These are phyloP conservation scores for Rhabditophanes sp. DNA, from an alignment of 2,888 invertebrate genomes.

Conservation along the genomic window DNA sequence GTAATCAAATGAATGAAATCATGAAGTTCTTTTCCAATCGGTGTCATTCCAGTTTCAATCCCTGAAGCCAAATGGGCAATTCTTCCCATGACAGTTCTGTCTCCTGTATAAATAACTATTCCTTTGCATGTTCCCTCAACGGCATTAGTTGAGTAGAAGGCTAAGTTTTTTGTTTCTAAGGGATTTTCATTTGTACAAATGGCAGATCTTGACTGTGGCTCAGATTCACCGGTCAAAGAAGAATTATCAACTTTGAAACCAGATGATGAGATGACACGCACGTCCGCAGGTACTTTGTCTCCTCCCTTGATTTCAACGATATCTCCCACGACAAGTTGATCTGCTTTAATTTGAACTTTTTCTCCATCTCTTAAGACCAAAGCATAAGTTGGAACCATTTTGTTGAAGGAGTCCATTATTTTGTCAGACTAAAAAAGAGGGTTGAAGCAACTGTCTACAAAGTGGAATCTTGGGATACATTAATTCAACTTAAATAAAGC, in stretches of 20 bases:
- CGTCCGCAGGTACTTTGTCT: slow-evolving; percentile 89
- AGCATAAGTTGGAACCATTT: slow-evolving; percentile 55
- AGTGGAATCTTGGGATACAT: slow-evolving; percentile 1
- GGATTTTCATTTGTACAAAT: slow-evolving; percentile 49
- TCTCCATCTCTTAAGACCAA: slow-evolving; percentile 52
- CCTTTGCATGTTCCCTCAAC: slow-evolving; percentile 51
- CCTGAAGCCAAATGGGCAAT: slow-evolving; percentile 61
- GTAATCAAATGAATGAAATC: slow-evolving; percentile 90
- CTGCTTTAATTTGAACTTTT: slow-evolving; percentile 47
- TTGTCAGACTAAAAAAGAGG: slow-evolving; percentile 5
- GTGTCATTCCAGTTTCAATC: slow-evolving; percentile 65
- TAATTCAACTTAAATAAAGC: slow-evolving; percentile 5
- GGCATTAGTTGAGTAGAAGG: slow-evolving; percentile 50
- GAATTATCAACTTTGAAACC: slow-evolving; percentile 63
- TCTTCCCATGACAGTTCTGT: slow-evolving; percentile 59
- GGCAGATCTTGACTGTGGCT: slow-evolving; percentile 46
- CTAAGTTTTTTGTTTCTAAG: slow-evolving; percentile 48
- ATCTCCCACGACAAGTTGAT: slow-evolving; percentile 81
- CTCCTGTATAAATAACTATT: slow-evolving; percentile 55
- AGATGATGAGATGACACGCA: slow-evolving; percentile 77
- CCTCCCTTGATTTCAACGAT: slow-evolving; percentile 96
- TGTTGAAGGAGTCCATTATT: slow-evolving; percentile 22
- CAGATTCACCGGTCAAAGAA: slow-evolving; percentile 49
- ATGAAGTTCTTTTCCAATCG: slow-evolving; percentile 94
- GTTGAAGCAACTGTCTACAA: slow-evolving; percentile 1